Evolutionary conservation across 23 tunicate species (phyloP), one percentile per base, ranked within the genome.

Genomic region (Styela plicata): DNA sequence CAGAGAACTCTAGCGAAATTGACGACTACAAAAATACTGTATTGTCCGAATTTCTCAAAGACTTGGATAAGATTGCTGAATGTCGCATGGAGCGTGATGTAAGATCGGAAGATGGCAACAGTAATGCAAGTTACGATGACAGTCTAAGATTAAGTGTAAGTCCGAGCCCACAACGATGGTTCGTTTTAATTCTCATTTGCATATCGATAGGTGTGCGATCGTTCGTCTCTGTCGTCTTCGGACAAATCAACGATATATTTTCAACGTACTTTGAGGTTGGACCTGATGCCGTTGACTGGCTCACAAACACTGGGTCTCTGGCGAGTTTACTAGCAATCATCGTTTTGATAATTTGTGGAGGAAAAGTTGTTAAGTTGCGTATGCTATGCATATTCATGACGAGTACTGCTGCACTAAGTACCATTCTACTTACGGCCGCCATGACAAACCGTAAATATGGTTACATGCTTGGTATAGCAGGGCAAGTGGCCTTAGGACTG

Each of bases 171-270:
- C 33, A 57, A n/a, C 63, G 90, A 3, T 86, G 85, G 90, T 86
- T 73, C 61, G 88, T 85, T 28, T 69, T 86, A 21, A 1, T 36
- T 30, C 64, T 86, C 21, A 52, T 80, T 0, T 86, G 85, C 31
- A 20, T 74, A 25, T 86, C 90, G 3, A 86, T 86, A 3, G 78
- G 71, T 53, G 70, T 73, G 2, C 74, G 90, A 20, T 86, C 90
- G 26, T 86, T 86, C 66, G 82, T 86, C 5, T 86, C 90, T 28
- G 90, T 86, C 52, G 90, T 86, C 0, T 89, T 89, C 80, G 95
- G 95, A 36, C 89, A 86, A 29, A 87, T 89, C 32, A 86, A 89
- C 80, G 88, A 89, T 69, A 84, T 89, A 7, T 79, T 86, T 67
- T 70, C 89, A 1, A 63, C 30, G 24, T 89, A 84, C 52, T 89